phyloP scores from a whole-genome alignment of 1,140 invertebrate genomes.

The Lepidurus couesii region DNA sequence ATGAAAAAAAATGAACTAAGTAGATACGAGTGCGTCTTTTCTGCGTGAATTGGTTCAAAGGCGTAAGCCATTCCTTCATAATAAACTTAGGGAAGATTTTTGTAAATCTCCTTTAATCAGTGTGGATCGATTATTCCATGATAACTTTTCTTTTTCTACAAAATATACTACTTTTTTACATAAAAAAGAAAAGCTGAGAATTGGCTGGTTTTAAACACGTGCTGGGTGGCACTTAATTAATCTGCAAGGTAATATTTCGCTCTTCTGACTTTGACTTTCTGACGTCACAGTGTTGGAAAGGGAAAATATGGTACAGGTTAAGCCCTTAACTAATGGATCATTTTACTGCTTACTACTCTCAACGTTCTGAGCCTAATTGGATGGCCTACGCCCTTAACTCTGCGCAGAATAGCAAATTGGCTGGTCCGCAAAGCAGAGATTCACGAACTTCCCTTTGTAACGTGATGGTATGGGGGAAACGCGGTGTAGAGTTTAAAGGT shows the following conservation, averaged over 20 bases:
- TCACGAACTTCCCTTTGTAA: not conserved
- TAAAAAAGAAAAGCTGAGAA: not conserved
- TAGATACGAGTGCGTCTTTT: not conserved
- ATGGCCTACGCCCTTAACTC: not conserved
- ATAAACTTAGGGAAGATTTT: not conserved
- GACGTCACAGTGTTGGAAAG: too few relatives aligned
- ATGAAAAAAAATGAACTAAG: not conserved
- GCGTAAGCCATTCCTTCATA: not conserved
- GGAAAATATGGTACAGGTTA: too few relatives aligned
- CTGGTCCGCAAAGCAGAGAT: not conserved
- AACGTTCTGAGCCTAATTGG: not conserved
- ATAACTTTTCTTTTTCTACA: too few relatives aligned
- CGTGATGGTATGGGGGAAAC: too few relatives aligned
- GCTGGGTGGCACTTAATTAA: not conserved
- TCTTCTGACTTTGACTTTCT: not conserved
- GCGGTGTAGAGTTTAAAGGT: too few relatives aligned
- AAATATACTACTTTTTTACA: too few relatives aligned
- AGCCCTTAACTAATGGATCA: too few relatives aligned
- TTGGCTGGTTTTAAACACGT: not conserved
- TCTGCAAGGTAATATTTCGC: not conserved
- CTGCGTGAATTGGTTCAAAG: not conserved
- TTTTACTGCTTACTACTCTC: not conserved
- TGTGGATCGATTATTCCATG: too few relatives aligned
- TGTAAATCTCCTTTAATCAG: too few relatives aligned
- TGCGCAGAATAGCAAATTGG: not conserved